Percentiles rank a stretch among this genome's conserved stretches.
Conservation (phyloP, 2,113 vertebrate species). For the Candoia aspera region DNA sequence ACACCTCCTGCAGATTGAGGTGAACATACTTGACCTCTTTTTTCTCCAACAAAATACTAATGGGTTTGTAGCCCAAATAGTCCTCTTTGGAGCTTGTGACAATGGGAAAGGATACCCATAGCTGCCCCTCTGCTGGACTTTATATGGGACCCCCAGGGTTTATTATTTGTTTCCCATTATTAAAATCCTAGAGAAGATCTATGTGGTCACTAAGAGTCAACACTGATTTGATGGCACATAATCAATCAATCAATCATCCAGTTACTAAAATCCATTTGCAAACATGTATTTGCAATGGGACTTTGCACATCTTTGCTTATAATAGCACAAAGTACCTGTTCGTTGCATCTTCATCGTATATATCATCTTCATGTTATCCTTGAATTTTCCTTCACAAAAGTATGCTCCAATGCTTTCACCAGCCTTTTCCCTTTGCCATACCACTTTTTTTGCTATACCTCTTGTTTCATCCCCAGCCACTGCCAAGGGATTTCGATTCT, state of each 20-base stretch:
- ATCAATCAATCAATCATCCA: neutral
- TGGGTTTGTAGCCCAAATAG: neutral
- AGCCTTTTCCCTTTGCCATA: constrained; percentile 82
- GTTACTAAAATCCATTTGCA: neutral
- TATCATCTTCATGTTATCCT: constrained; percentile 74
- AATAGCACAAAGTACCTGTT: constrained; percentile 73
- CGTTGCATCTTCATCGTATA: constrained; percentile 86
- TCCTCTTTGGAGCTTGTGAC: neutral
- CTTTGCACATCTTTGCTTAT: neutral
- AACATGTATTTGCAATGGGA: neutral
- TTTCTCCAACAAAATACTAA: neutral
- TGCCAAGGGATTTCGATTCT: constrained; percentile 73
- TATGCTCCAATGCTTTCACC: constrained; percentile 82
- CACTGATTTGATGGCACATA: neutral
- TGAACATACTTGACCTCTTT: neutral
- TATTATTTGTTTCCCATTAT: neutral
- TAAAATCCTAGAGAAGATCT: neutral
- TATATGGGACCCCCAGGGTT: neutral
- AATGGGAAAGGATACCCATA: neutral
- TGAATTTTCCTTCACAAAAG: constrained; percentile 80
- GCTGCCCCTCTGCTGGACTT: no score
- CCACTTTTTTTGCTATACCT: constrained; percentile 77
- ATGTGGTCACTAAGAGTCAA: neutral
- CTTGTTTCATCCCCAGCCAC: constrained; percentile 74
- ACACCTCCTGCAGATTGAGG: neutral